phyloP scores from a whole-genome alignment of 1,140 invertebrate species.

The Physella acuta region DNA sequence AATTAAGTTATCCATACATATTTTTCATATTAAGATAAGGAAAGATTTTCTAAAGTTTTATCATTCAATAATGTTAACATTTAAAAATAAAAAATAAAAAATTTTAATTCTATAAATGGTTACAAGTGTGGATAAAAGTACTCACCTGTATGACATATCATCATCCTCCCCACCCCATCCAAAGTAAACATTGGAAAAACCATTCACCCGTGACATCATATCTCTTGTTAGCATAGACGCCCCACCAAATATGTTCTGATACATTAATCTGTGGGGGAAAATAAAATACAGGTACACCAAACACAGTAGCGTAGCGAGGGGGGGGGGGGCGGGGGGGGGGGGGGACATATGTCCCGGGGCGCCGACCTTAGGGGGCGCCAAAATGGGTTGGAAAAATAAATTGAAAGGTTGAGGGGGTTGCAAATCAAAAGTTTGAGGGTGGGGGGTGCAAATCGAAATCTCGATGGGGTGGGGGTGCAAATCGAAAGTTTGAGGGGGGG shows the following conservation, averaged over 20 bases:
- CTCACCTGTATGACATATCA: slow-evolving; percentile 37
- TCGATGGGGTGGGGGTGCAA: no score
- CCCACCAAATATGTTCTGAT: slow-evolving; percentile 78
- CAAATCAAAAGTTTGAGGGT: no score
- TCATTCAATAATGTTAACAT: no score
- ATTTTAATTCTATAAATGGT: no score
- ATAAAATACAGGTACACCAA: neutral
- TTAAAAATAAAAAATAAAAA: no score
- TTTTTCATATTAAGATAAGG: no score
- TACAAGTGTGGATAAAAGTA: neutral
- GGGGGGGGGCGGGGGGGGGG: neutral
- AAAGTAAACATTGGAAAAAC: slow-evolving; percentile 86
- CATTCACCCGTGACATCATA: slow-evolving; percentile 77
- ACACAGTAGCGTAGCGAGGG: neutral
- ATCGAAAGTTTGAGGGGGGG: no score
- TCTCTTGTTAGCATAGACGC: slow-evolving; percentile 64
- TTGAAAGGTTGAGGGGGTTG: neutral
- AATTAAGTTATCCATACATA: no score
- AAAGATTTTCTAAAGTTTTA: no score
- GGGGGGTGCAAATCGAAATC: neutral
- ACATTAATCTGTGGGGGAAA: slow-evolving; percentile 64
- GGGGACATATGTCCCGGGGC: neutral
- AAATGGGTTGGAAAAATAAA: neutral
- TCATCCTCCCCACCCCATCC: slow-evolving; percentile 69
- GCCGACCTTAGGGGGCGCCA: neutral